Conservation (phyloP, 2,113 vertebrate species). For the human (Homo sapiens) region DNA sequence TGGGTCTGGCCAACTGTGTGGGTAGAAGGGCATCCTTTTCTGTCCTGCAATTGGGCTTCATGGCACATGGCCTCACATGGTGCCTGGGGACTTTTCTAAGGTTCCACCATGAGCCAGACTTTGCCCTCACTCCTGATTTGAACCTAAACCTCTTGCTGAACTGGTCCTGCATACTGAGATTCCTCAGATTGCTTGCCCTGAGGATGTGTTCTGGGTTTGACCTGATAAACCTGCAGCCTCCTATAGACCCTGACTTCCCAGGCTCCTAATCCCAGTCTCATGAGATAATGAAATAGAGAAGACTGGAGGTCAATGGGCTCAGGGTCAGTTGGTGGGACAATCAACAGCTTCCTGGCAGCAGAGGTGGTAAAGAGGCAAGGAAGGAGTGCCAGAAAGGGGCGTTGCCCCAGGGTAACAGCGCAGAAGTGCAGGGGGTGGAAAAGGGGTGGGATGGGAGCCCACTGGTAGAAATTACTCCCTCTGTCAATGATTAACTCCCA, state of each 20-base stretch:
- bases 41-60: not conserved
- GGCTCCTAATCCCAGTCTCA: not conserved
- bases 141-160: not conserved
- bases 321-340: not conserved
- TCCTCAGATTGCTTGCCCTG: not conserved
- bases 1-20: slow-evolving; percentile 1
- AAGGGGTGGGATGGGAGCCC: not conserved
- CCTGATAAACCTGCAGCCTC: not conserved
- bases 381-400: not conserved
- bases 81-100: not conserved
- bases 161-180: not conserved
- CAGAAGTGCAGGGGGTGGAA: not conserved
- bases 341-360: not conserved
- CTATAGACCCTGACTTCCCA: not conserved
- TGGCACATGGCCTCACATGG: not conserved
- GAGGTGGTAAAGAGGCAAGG: slow-evolving; percentile 12
- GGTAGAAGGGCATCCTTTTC: slow-evolving; percentile 30
- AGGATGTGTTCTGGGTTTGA: not conserved
- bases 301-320: not conserved
- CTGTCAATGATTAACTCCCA: slow-evolving; percentile 69
- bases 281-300: slow-evolving; percentile 16
- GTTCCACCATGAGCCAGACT: not conserved
- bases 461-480: not conserved
- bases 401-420: not conserved
- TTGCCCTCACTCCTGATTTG: not conserved